These are phyloP conservation scores for Eulithis prunata DNA, from an alignment of 2,888 invertebrate genomes.

Conservation along the genomic window DNA sequence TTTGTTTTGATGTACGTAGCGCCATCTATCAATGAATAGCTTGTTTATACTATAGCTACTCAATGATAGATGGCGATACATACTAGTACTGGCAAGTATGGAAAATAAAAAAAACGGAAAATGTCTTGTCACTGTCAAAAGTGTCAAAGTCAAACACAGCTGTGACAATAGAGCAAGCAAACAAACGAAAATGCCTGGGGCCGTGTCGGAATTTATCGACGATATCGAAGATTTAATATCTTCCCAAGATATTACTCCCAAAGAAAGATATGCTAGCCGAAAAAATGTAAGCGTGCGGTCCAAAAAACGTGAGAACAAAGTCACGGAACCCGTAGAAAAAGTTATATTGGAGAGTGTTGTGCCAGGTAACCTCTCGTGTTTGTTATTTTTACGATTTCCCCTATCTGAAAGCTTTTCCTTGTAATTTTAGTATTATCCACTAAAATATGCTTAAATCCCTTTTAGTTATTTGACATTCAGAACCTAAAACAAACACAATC, in stretches of 20 bases:
- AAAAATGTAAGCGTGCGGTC: constrained; percentile 88
- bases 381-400: constrained; percentile 10
- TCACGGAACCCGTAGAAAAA: constrained; percentile 69
- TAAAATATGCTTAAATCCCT: background rate
- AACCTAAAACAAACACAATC: too few species aligned
- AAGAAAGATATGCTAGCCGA: constrained; percentile 89
- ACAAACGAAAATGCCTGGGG: constrained; percentile 78
- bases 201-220: constrained; percentile 88
- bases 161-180: constrained; percentile 47
- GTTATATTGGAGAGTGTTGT: constrained; percentile 84
- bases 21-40: constrained; percentile 24
- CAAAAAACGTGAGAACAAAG: constrained; percentile 74
- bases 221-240: constrained; percentile 94
- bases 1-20: background rate
- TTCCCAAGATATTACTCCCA: constrained; percentile 91
- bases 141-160: constrained; percentile 23
- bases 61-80: too few species aligned
- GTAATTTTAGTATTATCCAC: background rate
- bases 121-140: constrained; percentile 25
- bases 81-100: too few species aligned
- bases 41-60: background rate
- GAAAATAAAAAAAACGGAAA: background rate
- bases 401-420: too few species aligned
- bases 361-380: constrained; percentile 78
- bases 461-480: too few species aligned